These are phyloP conservation scores for Apostichopus leukothele DNA, from an alignment of 53 echinoderm and acorn worm genomes.

Conservation along the genomic window DNA sequence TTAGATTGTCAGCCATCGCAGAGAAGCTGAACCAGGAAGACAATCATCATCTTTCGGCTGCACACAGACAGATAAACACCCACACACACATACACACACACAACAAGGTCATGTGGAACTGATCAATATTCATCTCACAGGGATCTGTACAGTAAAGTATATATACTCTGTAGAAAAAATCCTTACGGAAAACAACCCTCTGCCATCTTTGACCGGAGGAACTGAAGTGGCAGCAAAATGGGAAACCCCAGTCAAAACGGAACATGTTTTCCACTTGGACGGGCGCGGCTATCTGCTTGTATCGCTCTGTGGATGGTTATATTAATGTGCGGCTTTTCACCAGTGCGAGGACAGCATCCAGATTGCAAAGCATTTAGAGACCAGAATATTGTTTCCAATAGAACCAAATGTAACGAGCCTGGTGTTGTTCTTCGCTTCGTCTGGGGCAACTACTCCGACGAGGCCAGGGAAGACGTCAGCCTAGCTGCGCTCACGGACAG, in stretches of 20 bases:
- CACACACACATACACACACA: not conserved
- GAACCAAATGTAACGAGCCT: constrained; percentile 11
- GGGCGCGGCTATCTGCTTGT: constrained; percentile 9
- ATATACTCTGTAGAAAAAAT: not conserved
- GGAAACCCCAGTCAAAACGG: not conserved
- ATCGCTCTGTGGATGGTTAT: constrained; percentile 10
- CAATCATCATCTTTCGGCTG: not conserved
- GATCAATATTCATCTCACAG: not conserved
- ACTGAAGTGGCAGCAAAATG: constrained; percentile 15
- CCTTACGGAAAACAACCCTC: not conserved
- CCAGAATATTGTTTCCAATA: not conserved
- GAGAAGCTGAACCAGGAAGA: not conserved
- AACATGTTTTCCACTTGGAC: not conserved
- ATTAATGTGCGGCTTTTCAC: constrained; percentile 8
- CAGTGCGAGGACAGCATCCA: constrained; percentile 2
- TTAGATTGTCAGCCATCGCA: not conserved
- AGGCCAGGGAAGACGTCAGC: not conserved
- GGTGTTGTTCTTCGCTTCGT: constrained; percentile 38
- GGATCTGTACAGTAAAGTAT: not conserved
- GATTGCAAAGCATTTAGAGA: not conserved
- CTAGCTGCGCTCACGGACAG: constrained; percentile 59
- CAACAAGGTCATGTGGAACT: not conserved
- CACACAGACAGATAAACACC: no score
- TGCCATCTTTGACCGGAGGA: not conserved
- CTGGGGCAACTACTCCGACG: not conserved